Percentiles rank a stretch among this genome's conserved stretches.
These are phyloP conservation scores for Troides helena DNA, from an alignment of 2,888 invertebrate genomes.

Conservation along the genomic window DNA sequence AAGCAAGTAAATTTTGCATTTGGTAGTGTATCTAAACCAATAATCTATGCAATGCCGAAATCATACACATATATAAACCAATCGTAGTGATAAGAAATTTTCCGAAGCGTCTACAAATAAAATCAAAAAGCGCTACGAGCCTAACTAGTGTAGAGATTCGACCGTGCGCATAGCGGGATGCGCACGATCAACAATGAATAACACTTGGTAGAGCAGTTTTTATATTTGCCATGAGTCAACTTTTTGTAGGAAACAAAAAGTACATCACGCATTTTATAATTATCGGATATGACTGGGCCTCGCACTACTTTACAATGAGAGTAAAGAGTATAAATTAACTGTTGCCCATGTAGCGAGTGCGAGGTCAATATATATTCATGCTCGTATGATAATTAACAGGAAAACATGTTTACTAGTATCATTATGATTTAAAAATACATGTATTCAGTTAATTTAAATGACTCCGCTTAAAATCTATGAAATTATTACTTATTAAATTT, in stretches of 20 bases:
- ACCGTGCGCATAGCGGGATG: conserved; percentile 33
- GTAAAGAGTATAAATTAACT: not conserved
- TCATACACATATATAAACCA: conserved; percentile 66
- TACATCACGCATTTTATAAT: conserved; percentile 6
- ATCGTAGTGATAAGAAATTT: conserved; percentile 50
- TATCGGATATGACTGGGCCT: not conserved
- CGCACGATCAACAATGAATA: conserved; percentile 29
- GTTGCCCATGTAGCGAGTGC: not conserved
- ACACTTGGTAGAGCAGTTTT: conserved; percentile 24
- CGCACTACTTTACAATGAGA: not conserved
- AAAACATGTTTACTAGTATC: conserved; percentile 4
- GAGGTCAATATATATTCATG: conserved; percentile 11
- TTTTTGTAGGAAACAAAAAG: conserved; percentile 11
- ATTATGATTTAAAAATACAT: conserved; percentile 13
- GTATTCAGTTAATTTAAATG: conserved; percentile 9
- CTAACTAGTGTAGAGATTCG: conserved; percentile 45
- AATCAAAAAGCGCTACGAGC: conserved; percentile 57
- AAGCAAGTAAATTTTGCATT: conserved; percentile 62
- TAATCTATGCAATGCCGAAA: conserved; percentile 65
- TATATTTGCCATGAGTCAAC: conserved; percentile 8
- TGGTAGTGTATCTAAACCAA: conserved; percentile 55
- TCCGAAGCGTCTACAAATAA: conserved; percentile 70
- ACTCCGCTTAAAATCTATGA: conserved; percentile 3
- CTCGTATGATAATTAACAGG: not conserved
- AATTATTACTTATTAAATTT: not conserved